These are phyloP conservation scores for Sminthurinus aureus DNA, from an alignment of 2,888 invertebrate species.

Conservation along the genomic window DNA sequence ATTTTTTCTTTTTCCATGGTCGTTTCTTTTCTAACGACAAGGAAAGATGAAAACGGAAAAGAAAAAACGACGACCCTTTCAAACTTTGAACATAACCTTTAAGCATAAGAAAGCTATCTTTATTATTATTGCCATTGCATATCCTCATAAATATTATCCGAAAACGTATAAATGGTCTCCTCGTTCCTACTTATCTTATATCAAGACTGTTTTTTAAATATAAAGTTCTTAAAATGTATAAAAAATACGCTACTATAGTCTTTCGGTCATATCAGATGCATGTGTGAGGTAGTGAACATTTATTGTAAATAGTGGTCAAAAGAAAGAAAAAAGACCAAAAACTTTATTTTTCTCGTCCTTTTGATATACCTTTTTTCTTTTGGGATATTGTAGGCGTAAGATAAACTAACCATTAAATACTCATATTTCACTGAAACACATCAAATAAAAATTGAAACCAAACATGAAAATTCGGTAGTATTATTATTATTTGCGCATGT, in stretches of 20 bases:
- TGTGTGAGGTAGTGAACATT: neutral
- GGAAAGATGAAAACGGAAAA: neutral
- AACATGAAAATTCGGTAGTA: too few species aligned
- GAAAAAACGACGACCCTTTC: conserved; percentile 13
- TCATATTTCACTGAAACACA: neutral
- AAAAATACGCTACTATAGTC: neutral
- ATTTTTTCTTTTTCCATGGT: conserved; percentile 40
- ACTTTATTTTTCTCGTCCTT: neutral
- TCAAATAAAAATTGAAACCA: neutral
- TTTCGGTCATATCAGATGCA: neutral
- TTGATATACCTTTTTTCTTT: neutral
- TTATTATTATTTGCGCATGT: too few species aligned
- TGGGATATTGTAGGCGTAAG: neutral
- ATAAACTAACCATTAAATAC: neutral
- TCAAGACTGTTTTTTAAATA: neutral
- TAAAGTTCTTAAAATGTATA: neutral
- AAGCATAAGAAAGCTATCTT: conserved; percentile 21
- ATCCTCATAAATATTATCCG: conserved; percentile 10
- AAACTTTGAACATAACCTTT: conserved; percentile 32
- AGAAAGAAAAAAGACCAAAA: neutral
- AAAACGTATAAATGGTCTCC: conserved; percentile 23
- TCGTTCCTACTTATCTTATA: conserved; percentile 11
- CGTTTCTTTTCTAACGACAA: conserved; percentile 2
- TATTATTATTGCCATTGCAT: conserved; percentile 18
- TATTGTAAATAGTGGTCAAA: neutral